Base-by-base conservation (phyloP, 1,140 invertebrate species). In the Oppia nitens region DNA sequence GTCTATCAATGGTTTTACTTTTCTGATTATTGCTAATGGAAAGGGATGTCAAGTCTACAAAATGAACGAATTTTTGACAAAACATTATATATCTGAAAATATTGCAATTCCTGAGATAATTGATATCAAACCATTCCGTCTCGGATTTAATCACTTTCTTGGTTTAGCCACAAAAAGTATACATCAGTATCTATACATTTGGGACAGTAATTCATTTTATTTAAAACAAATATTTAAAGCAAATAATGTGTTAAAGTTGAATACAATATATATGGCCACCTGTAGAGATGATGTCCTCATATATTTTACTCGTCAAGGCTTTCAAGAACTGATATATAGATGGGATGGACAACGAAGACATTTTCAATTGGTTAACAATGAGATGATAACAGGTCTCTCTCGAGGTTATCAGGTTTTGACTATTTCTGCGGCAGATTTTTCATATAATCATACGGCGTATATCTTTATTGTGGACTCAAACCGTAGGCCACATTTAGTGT, bases 211-310 rank as follows among this genome's bases (percentile, higher is more conserved):
- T n/a, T 53, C 29, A 55, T 53, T 57, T 26, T 62, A 54, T 47
- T 17, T 20, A 17, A 50, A 26, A 21, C 21, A 52, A 26, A 17
- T 17, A 6, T 50, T 55, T 26, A 25, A 45, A 2, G 29, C 9
- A 11, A 11, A 24, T 14, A 23, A 11, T 25, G 47, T 60, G 11
- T 3, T 21, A 17, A 47, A 52, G 24, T 2, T 54, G 11, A 45
- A 59, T 24, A n/a, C 56, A 1, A 29, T 51, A 2, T 21, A 23
- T n/a, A n/a, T 62, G 3, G 45, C 56, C 1, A 54, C 56, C 0
- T 62, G 60, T 24, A 11, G 60, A 40, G 60, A 62, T 51, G 60
- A 62, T n/a, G 60, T 62, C 3, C 26, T 62, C 4, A 1, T 62
- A 3, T 51, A 55, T 20, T 20, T 61, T 6, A 53, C 57, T 2